Base-by-base conservation (phyloP, 2,797 vertebrate species). In the Onychomys leucogaster region DNA sequence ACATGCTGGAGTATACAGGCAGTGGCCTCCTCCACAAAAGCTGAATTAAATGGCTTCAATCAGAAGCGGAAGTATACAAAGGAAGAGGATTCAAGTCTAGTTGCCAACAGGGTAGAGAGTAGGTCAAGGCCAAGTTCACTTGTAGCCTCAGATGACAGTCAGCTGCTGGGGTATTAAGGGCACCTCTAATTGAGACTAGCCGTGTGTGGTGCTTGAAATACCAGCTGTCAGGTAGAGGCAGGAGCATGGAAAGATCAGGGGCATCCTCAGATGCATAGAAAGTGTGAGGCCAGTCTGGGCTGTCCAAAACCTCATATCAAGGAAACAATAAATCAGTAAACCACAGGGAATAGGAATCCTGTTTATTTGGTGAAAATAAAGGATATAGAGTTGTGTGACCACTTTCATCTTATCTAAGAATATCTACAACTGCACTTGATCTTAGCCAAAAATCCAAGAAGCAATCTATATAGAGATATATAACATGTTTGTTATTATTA, bases 1-100 rank as follows among this genome's bases (percentile, higher is more conserved):
- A 93, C 49, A 90, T 69, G n/a, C 32, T 93, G 21, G 4, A 94
- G 41, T 49, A 65, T 5, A 67, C 23, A 85, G 73, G 61, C 61
- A 61, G 43, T 32, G 61, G 12, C 32, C 32, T 97, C 46, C 77
- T 34, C 67, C 89, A 80, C 8, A 93, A 83, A 83, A 69, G 16
- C 57, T 90, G 91, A 55, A 87, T 57, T 63, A 63, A 17, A 81
- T 67, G 27, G 16, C 43, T 94, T 94, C n/a, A 83, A 52, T n/a
- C 11, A 57, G 32, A 95, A 92, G 21, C n/a, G 19, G 34, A 55
- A 81, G 16, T 82, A 52, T 29, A 37, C 19, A 52, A 37, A 94
- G 32, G 59, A 73, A 81, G 57, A 93, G 84, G 80, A 92, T 61
- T 55, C 27, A 25, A 87, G 71, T 71, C 52, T 27, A 32, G 11